Evolutionary conservation across 1,140 invertebrate genomes (phyloP).

Genomic region (Heliconius nattereri): DNA sequence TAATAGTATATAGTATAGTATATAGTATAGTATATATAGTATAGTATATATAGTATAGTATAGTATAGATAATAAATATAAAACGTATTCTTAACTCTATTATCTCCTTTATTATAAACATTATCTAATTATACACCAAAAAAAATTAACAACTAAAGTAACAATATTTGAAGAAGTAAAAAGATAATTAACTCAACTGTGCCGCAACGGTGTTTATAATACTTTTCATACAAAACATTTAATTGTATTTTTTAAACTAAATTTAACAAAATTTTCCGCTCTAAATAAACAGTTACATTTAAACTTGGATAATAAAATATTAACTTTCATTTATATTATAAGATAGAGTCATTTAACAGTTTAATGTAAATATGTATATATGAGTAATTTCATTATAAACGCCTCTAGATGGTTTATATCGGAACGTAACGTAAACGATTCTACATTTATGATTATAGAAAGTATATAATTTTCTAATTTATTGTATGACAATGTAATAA

Average conservation of each 20-base stretch:
- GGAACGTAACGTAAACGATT: conserved; percentile 23
- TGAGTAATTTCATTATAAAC: conserved; percentile 19
- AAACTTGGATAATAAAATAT: conserved; percentile 7
- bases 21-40: no score
- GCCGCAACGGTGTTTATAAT: background rate
- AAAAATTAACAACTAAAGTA: no score
- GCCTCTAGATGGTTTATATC: conserved; percentile 3
- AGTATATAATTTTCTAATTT: background rate
- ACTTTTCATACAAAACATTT: conserved; percentile 7
- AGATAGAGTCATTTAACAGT: background rate
- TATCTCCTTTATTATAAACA: no score
- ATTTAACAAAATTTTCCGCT: background rate
- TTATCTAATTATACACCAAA: no score
- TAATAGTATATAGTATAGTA: no score
- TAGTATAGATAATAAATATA: no score
- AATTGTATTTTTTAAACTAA: background rate
- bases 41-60: no score
- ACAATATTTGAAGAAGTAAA: no score
- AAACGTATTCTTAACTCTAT: no score
- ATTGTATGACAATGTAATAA: background rate
- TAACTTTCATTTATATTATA: conserved; percentile 9
- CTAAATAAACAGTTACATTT: conserved; percentile 13
- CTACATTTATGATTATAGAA: conserved; percentile 7
- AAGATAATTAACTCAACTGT: no score
- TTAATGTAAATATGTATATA: background rate